These are phyloP conservation scores for Lontra canadensis DNA, from an alignment of 2,113 vertebrate species.

Conservation along the genomic window DNA sequence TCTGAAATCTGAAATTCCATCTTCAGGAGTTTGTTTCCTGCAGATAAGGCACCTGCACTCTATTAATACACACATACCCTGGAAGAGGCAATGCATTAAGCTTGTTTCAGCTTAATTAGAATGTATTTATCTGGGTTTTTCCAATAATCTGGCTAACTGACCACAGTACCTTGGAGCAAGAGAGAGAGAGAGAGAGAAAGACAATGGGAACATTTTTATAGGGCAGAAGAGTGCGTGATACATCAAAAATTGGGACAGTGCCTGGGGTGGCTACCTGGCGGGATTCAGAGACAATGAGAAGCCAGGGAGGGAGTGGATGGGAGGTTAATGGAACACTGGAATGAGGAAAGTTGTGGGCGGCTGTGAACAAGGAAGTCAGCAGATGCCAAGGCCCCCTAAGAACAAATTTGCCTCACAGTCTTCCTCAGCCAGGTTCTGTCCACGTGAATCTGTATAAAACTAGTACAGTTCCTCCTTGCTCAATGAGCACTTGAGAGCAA, in stretches of 20 bases:
- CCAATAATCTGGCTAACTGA: background rate
- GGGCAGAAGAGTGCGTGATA: background rate
- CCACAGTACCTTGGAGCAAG: background rate
- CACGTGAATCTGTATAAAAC: background rate
- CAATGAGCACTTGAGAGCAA: background rate
- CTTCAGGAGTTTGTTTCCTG: slow-evolving; percentile 28
- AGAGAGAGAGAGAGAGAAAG: background rate
- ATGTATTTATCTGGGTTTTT: slow-evolving; percentile 3
- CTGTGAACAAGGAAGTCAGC: background rate
- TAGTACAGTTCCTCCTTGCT: background rate
- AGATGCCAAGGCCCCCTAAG: background rate
- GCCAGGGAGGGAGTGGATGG: background rate
- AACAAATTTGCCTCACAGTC: background rate
- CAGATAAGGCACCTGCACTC: background rate
- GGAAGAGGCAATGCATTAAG: background rate
- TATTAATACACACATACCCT: background rate
- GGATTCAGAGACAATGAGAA: background rate
- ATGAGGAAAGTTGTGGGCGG: background rate
- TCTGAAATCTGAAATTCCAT: background rate
- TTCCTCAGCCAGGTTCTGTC: background rate
- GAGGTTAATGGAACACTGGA: background rate
- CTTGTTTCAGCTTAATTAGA: slow-evolving; percentile 30
- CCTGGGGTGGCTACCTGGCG: background rate
- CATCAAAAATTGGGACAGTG: background rate
- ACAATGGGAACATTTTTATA: background rate